A percentile compares a stretch with the other conserved stretches of the same genome.
Conservation (phyloP, 2,113 vertebrate genomes). For the Oreochromis tanganicae region DNA sequence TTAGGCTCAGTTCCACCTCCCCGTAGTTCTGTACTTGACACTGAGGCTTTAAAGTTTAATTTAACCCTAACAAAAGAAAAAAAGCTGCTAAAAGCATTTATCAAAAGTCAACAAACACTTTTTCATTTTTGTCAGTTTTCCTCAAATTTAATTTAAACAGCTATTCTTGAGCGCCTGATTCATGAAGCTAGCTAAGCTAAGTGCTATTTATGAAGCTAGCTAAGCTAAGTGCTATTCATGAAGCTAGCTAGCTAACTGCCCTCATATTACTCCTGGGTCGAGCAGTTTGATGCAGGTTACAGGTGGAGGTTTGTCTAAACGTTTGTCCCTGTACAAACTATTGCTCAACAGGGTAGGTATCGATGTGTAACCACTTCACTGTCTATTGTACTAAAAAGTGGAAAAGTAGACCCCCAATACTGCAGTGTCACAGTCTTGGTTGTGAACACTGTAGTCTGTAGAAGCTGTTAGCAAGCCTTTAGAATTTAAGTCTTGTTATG, state of each 20-base stretch:
- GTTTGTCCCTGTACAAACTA: background rate
- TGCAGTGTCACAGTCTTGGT: background rate
- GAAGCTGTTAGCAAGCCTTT: background rate
- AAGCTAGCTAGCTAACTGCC: background rate
- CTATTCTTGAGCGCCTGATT: background rate
- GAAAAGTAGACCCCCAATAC: background rate
- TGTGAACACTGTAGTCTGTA: background rate
- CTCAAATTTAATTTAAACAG: background rate
- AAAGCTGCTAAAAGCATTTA: background rate
- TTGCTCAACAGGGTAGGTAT: background rate
- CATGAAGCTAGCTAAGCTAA: too few relatives aligned
- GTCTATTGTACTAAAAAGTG: background rate
- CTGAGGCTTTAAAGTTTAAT: rapidly evolving
- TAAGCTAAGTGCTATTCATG: background rate
- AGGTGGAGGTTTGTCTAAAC: background rate
- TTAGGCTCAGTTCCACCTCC: background rate
- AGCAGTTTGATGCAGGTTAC: background rate
- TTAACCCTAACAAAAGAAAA: background rate
- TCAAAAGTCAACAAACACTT: background rate
- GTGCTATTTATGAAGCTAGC: background rate
- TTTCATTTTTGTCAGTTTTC: background rate
- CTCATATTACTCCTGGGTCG: background rate
- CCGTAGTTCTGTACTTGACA: background rate
- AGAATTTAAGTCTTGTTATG: background rate
- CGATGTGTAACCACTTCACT: background rate